phyloP scores from a whole-genome alignment of 2,888 invertebrate genomes.

The Stenichneumon culpator region DNA sequence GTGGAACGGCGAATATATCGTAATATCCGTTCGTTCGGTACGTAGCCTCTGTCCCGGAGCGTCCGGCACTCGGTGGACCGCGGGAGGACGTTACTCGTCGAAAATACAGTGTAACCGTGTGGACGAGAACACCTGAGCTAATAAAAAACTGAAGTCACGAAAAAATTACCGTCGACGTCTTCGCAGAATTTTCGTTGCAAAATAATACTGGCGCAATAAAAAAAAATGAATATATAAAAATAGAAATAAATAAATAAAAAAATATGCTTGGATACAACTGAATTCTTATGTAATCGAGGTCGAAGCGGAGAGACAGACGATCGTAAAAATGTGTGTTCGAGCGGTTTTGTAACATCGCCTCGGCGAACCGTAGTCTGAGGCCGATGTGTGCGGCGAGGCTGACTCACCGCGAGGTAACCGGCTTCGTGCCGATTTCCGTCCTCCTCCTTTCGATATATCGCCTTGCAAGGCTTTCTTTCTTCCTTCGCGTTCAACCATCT shows the following conservation, averaged over 20 bases:
- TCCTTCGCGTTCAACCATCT: conserved; percentile 38
- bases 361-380: conserved; percentile 4
- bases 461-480: conserved; percentile 53
- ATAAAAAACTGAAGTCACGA: neutral
- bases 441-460: conserved; percentile 48
- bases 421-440: conserved; percentile 64
- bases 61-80: conserved; percentile 42
- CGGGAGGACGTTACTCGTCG: conserved; percentile 4
- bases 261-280: conserved; percentile 1
- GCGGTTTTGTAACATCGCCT: conserved; percentile 64
- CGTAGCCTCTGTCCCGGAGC: conserved; percentile 44
- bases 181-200: conserved; percentile 1
- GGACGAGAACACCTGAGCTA: neutral
- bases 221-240: neutral
- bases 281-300: conserved; percentile 52
- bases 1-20: conserved; percentile 64
- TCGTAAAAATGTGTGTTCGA: conserved; percentile 46
- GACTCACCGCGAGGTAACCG: conserved; percentile 60
- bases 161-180: neutral
- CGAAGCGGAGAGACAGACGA: conserved; percentile 28
- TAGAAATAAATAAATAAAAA: neutral
- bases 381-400: conserved; percentile 27
- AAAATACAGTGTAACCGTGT: neutral
- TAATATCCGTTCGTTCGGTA: conserved; percentile 62
- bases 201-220: neutral